Evolutionary conservation across 2,888 invertebrate species (phyloP).

Genomic region (Morinoia aosen): DNA sequence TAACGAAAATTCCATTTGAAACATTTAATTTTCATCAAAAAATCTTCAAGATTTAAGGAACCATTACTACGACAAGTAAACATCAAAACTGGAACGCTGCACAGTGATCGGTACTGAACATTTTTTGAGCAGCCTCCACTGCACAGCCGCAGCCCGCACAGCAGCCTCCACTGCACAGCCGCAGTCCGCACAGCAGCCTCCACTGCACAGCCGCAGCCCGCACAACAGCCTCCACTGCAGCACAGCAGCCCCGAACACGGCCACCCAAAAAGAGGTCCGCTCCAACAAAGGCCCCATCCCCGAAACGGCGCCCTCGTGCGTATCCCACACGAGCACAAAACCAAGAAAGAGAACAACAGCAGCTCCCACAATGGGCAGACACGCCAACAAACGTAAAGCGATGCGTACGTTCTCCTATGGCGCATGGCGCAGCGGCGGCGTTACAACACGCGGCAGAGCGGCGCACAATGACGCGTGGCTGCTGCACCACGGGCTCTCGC

Average conservation of each 20-base stretch:
- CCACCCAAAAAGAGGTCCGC: not conserved
- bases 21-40: no score
- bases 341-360: not conserved
- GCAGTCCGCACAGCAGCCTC: not conserved
- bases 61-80: no score
- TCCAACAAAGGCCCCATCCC: not conserved
- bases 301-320: not conserved
- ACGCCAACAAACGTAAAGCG: not conserved
- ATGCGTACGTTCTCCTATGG: not conserved
- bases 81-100: not conserved
- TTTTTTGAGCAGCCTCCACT: not conserved
- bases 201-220: not conserved
- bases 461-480: not conserved
- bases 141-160: not conserved
- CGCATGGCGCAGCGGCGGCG: not conserved
- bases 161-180: not conserved
- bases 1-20: no score
- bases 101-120: not conserved
- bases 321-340: not conserved
- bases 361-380: not conserved
- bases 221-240: not conserved
- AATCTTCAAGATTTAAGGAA: no score
- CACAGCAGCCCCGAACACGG: not conserved
- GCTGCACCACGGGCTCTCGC: not conserved
- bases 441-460: not conserved